Conservation (phyloP, 2,797 vertebrate genomes). For the Notolabrus celidotus region DNA sequence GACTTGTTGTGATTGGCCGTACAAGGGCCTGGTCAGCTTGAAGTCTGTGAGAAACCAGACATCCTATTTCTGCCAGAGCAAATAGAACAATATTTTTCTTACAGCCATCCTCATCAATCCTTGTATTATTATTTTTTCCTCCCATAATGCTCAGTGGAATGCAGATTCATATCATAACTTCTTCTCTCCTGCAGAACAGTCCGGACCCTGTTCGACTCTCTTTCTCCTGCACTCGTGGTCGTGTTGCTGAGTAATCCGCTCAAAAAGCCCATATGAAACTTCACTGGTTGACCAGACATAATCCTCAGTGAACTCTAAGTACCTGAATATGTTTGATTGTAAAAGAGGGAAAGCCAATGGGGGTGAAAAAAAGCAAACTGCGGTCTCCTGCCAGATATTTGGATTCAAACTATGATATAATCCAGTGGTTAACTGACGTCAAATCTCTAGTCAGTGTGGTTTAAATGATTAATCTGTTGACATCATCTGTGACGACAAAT, state of each 20-base stretch:
- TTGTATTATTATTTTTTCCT: neutral
- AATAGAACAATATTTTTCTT: neutral
- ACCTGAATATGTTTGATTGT: constrained; percentile 79
- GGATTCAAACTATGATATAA: constrained; percentile 67
- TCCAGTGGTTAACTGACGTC: constrained; percentile 53
- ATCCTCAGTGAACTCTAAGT: constrained; percentile 76
- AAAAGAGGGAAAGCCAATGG: constrained; percentile 61
- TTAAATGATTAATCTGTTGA: constrained; percentile 64
- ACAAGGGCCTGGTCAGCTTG: neutral
- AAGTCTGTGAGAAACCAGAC: neutral
- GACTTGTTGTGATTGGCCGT: neutral
- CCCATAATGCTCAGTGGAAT: constrained; percentile 1
- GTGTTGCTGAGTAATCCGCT: constrained; percentile 75
- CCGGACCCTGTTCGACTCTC: constrained; percentile 27
- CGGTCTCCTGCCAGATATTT: constrained; percentile 68
- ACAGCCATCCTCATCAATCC: neutral
- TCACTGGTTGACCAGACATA: constrained; percentile 76
- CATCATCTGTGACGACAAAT: constrained; percentile 40
- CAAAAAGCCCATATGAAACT: constrained; percentile 74
- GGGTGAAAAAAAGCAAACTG: constrained; percentile 40
- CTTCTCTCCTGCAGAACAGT: constrained; percentile 24
- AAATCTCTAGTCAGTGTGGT: constrained; percentile 62
- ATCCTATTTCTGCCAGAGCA: neutral
- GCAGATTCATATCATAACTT: constrained; percentile 24
- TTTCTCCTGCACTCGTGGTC: constrained; percentile 49